Evolutionary conservation across 2,113 vertebrate genomes (phyloP).

Genomic region (Ahaetulla prasina): DNA sequence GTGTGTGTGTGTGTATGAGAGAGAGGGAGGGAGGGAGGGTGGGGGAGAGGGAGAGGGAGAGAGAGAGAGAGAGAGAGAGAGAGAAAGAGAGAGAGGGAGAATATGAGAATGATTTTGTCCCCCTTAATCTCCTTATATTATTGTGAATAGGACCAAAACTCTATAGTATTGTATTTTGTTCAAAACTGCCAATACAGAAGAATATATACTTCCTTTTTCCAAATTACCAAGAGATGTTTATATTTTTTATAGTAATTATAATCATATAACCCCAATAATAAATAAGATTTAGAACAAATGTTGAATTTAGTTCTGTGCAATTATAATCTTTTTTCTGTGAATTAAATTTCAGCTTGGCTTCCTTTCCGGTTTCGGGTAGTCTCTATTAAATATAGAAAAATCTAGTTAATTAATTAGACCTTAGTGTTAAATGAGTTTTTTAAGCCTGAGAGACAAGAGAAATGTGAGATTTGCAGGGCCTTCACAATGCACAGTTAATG

Average conservation of each 20-base stretch:
- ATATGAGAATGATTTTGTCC: neutral
- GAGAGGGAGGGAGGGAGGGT: too few relatives aligned
- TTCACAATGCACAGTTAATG: slow-evolving; percentile 58
- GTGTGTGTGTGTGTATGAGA: neutral
- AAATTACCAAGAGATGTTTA: neutral
- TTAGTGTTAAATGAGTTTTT: slow-evolving; percentile 67
- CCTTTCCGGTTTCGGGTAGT: slow-evolving; percentile 49
- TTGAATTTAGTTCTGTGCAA: slow-evolving; percentile 49
- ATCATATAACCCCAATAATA: slow-evolving; percentile 29
- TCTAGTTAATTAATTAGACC: slow-evolving; percentile 67
- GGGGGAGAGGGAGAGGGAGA: too few relatives aligned
- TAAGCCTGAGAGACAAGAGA: slow-evolving; percentile 65
- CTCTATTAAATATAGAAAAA: slow-evolving; percentile 67
- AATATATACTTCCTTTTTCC: slow-evolving; percentile 1
- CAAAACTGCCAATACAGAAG: slow-evolving; percentile 16
- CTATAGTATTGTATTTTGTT: slow-evolving; percentile 2
- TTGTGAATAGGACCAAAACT: neutral
- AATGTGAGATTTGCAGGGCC: slow-evolving; percentile 59
- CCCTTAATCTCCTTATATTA: neutral
- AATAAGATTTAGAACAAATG: slow-evolving; percentile 48
- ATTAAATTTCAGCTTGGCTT: slow-evolving; percentile 61
- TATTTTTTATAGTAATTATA: slow-evolving; percentile 6
- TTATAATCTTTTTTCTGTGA: slow-evolving; percentile 42
- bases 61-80: too few relatives aligned
- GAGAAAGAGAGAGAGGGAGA: too few relatives aligned